Conservation (phyloP, 1,140 invertebrate species). For the Macrostomum lignano region DNA sequence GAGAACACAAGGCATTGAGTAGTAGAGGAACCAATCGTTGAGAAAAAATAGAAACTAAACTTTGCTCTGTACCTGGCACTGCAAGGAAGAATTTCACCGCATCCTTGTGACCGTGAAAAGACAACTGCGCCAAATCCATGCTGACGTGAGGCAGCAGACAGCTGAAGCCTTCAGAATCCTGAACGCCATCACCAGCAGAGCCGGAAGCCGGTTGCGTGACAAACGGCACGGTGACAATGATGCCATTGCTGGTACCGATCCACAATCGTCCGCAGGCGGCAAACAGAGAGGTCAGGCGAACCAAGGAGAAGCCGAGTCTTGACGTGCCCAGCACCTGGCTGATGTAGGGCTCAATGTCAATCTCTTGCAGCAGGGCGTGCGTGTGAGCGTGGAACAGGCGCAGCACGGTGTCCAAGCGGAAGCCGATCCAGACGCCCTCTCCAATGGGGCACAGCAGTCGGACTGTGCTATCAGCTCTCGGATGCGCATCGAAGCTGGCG, state of each 20-base stretch:
- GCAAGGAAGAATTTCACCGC: too few species aligned
- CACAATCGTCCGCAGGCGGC: slow-evolving; percentile 50
- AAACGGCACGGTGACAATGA: slow-evolving; percentile 86
- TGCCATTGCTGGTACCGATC: slow-evolving; percentile 84
- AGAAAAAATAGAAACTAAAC: too few species aligned
- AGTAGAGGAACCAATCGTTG: too few species aligned
- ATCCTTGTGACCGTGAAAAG: too few species aligned
- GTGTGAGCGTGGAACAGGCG: slow-evolving; percentile 81
- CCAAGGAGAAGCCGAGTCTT: slow-evolving; percentile 82
- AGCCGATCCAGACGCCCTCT: slow-evolving; percentile 87
- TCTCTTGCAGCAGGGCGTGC: slow-evolving; percentile 77
- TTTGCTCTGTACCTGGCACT: too few species aligned
- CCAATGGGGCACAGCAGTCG: slow-evolving; percentile 62
- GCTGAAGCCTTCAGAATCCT: too few species aligned
- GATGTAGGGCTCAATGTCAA: slow-evolving; percentile 93
- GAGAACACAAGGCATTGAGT: too few species aligned
- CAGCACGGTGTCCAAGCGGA: slow-evolving; percentile 69
- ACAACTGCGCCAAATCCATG: too few species aligned
- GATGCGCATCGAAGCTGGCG: slow-evolving; percentile 67
- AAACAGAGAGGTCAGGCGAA: slow-evolving; percentile 70
- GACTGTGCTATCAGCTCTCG: slow-evolving; percentile 66
- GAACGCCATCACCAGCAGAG: too few species aligned
- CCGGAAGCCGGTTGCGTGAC: too few species aligned
- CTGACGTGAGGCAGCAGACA: too few species aligned
- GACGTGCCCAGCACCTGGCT: slow-evolving; percentile 93